A percentile compares a stretch with the other conserved stretches of the same genome.
Evolutionary conservation across 2,888 invertebrate genomes (phyloP).

Genomic region (Cataglyphis albicans): DNA sequence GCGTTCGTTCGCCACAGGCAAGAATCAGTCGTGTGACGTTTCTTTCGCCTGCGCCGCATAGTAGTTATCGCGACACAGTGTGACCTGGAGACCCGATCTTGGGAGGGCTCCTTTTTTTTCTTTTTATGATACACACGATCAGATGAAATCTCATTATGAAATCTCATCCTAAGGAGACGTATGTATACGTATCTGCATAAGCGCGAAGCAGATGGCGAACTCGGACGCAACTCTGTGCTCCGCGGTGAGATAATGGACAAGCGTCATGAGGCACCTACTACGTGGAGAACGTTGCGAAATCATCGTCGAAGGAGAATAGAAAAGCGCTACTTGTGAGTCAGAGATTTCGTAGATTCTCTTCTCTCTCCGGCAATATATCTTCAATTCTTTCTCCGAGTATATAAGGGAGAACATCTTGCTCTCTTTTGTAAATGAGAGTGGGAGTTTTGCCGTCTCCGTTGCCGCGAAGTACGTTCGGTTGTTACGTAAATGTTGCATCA

Average conservation of each 20-base stretch:
- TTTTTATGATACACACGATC: background rate
- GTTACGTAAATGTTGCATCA: constrained; percentile 45
- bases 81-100: background rate
- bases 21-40: constrained; percentile 26
- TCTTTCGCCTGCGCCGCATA: constrained; percentile 4
- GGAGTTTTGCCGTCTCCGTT: background rate
- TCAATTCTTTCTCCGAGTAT: background rate
- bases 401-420: constrained; percentile 7
- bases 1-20: constrained; percentile 60
- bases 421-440: constrained; percentile 18
- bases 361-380: background rate
- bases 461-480: background rate
- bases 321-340: constrained; percentile 38
- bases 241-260: constrained; percentile 47
- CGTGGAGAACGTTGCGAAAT: constrained; percentile 46
- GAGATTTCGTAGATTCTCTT: constrained; percentile 36
- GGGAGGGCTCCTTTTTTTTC: background rate
- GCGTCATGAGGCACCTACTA: constrained; percentile 47
- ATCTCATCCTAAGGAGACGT: constrained; percentile 15
- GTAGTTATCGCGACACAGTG: background rate
- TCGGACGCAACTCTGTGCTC: constrained; percentile 31
- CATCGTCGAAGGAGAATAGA: constrained; percentile 29
- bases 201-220: constrained; percentile 40
- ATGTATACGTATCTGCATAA: background rate
- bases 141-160: constrained; percentile 15